Base-by-base conservation (phyloP, 2,888 invertebrate species). In the Escarpia spicata region DNA sequence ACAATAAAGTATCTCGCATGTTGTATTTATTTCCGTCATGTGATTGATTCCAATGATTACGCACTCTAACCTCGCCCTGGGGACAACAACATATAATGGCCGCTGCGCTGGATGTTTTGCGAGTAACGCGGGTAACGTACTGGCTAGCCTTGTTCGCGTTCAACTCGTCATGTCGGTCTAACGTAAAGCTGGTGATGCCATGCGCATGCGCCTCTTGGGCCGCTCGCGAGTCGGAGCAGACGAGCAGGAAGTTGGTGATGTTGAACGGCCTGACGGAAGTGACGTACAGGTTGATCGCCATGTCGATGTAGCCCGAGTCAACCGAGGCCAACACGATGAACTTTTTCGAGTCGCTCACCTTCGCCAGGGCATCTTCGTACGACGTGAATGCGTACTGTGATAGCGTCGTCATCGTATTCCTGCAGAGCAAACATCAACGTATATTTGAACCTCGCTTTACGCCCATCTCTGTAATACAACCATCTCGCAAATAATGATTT, bases 191-290 rank as follows among this genome's bases (percentile, higher is more conserved):
- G 19, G 90, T 52, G 37, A 92, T 90, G n/a, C 75, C 91, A 19
- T 37, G 43, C 19, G 90, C 44, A 3, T 12, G 43, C 90, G 92
- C 31, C 37, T 3, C 26, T 6, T 31, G 37, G 90, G 92, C 90
- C n/a, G 58, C 15, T 9, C 37, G 31, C 15, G 52, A 19, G 58
- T 94, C 93, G 89, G 92, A 91, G 37, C 93, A 91, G n/a, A 93
- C 92, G 91, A 93, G 93, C 75, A 94, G 92, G 90, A 91, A 94
- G 90, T 94, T 94, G 45, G 52, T 90, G 15, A 94, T 92, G 43
- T 91, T 37, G 31, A 93, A 92, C 58, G 58, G 90, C 90, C 91
- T 31, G 45, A 93, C 43, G 9, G 93, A 93, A 10, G 93, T 93
- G 1, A 37, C 52, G 92, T 92, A 93, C 43, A 93, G 52, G 44